phyloP scores from a whole-genome alignment of 2,888 invertebrate species.

The Drosophila neotestacea region DNA sequence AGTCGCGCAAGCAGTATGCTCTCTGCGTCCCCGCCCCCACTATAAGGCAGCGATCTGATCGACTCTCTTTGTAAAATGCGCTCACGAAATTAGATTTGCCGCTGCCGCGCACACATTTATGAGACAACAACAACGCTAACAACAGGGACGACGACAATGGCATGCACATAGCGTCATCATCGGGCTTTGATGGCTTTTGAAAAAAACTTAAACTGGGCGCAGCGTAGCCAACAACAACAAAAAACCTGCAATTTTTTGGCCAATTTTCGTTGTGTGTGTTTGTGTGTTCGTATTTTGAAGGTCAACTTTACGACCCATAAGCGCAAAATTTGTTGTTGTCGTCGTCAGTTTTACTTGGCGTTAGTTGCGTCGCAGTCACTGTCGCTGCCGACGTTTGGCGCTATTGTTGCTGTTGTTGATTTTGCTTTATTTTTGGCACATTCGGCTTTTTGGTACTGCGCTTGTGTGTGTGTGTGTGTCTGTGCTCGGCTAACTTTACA shows the following conservation, averaged over 20 bases:
- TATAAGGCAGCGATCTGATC: slow-evolving; percentile 36
- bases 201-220: slow-evolving; percentile 73
- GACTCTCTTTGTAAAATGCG: slow-evolving; percentile 69
- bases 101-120: slow-evolving; percentile 60
- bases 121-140: slow-evolving; percentile 66
- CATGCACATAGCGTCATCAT: slow-evolving; percentile 73
- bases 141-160: slow-evolving; percentile 41
- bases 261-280: slow-evolving; percentile 69
- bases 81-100: slow-evolving; percentile 76
- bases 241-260: slow-evolving; percentile 77
- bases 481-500: slow-evolving; percentile 73
- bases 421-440: slow-evolving; percentile 80
- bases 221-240: slow-evolving; percentile 69
- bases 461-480: slow-evolving; percentile 32
- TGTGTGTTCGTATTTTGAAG: slow-evolving; percentile 81
- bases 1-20: slow-evolving; percentile 40
- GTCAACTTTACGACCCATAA: slow-evolving; percentile 85
- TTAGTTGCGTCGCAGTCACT: slow-evolving; percentile 73
- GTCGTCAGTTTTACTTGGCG: slow-evolving; percentile 75
- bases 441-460: slow-evolving; percentile 59
- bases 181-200: slow-evolving; percentile 50
- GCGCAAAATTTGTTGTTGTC: slow-evolving; percentile 73
- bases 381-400: slow-evolving; percentile 38
- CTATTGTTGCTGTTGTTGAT: slow-evolving; percentile 59
- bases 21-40: slow-evolving; percentile 55